Evolutionary conservation across 2,888 invertebrate species (phyloP).

Genomic region (Tetanocera ferruginea): DNA sequence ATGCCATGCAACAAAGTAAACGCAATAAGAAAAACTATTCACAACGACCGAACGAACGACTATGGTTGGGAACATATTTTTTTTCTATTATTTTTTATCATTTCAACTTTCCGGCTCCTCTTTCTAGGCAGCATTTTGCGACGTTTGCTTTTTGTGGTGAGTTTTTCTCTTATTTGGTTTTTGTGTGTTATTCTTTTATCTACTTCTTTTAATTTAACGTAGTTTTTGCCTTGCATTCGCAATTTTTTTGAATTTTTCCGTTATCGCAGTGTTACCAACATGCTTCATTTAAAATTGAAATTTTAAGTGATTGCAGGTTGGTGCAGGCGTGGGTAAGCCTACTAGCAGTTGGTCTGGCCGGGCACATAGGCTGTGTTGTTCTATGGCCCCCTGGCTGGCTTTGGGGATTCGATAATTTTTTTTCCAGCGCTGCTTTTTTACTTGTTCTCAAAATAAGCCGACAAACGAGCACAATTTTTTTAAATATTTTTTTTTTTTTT

Average conservation of each 20-base stretch:
- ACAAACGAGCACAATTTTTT: no score
- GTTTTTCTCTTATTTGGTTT: not conserved
- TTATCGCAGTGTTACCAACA: slow-evolving; percentile 31
- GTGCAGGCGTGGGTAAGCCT: not conserved
- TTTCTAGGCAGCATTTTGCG: not conserved
- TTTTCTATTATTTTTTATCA: not conserved
- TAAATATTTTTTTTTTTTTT: no score
- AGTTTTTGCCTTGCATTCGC: not conserved
- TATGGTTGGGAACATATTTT: no score
- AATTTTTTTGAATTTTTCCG: not conserved
- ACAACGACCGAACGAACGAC: no score
- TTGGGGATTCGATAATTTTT: no score
- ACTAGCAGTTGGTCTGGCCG: not conserved
- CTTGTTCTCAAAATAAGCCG: no score
- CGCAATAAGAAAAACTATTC: not conserved
- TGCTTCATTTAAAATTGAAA: slow-evolving; percentile 40
- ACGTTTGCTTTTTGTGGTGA: slow-evolving; percentile 13
- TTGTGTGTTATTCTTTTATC: not conserved
- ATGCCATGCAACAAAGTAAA: not conserved
- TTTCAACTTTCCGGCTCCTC: not conserved
- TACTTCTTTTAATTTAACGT: not conserved
- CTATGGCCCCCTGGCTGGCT: no score
- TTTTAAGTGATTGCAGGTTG: slow-evolving; percentile 35
- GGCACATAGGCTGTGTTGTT: no score
- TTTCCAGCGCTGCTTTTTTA: no score